These are phyloP conservation scores for Heliothis peltigera DNA, from an alignment of 2,888 invertebrate genomes.

Conservation along the genomic window DNA sequence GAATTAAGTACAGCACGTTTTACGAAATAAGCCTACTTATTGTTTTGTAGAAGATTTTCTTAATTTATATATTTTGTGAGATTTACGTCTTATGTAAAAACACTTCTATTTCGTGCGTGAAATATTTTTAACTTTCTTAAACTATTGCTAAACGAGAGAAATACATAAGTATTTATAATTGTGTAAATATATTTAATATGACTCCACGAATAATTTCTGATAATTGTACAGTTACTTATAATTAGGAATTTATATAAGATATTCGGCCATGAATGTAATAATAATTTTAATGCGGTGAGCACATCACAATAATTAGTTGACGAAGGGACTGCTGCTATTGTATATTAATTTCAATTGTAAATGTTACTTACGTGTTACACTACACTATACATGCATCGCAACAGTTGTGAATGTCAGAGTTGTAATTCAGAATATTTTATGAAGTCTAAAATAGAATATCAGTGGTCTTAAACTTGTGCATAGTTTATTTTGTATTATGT, in stretches of 20 bases:
- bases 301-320: conserved; percentile 82
- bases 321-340: conserved; percentile 76
- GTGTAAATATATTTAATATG: conserved; percentile 84
- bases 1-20: conserved; percentile 41
- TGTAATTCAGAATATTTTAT: conserved; percentile 82
- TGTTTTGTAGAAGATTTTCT: conserved; percentile 23
- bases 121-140: conserved; percentile 45
- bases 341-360: conserved; percentile 78
- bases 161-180: conserved; percentile 67
- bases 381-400: conserved; percentile 42
- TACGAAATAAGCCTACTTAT: conserved; percentile 6
- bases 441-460: conserved; percentile 81
- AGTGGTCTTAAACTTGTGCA: conserved; percentile 90
- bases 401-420: conserved; percentile 72
- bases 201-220: conserved; percentile 75
- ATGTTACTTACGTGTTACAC: conserved; percentile 53
- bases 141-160: conserved; percentile 62
- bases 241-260: conserved; percentile 78
- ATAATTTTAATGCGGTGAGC: conserved; percentile 71
- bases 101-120: conserved; percentile 20
- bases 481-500: conserved; percentile 93
- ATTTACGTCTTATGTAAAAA: conserved; percentile 13
- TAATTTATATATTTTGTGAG: conserved; percentile 19
- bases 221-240: conserved; percentile 84
- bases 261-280: conserved; percentile 83